Conservation (phyloP, 64 coral and sea anemone genomes). For the Anthopleura sola region DNA sequence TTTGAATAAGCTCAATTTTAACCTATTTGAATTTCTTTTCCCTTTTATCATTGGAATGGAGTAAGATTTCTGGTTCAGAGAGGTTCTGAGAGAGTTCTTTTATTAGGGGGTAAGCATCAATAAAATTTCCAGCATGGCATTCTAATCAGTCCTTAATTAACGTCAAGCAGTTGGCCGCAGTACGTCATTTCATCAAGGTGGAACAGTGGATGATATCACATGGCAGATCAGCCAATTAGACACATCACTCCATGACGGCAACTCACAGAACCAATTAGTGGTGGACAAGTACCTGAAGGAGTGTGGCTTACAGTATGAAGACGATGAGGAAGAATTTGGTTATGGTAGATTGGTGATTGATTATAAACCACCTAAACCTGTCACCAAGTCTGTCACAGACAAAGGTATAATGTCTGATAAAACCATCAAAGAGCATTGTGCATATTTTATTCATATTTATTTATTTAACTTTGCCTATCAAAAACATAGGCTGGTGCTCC, state of each 20-base stretch:
- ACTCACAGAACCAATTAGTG: conserved; percentile 72
- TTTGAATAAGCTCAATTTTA: no score
- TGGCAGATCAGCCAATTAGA: conserved; percentile 70
- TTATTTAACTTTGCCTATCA: no score
- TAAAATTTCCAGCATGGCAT: no score
- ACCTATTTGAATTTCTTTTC: no score
- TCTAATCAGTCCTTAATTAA: conserved; percentile 22
- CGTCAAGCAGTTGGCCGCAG: conserved; percentile 17
- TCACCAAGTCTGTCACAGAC: conserved; percentile 41
- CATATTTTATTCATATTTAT: no score
- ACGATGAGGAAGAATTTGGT: conserved; percentile 82
- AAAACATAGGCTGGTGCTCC: no score
- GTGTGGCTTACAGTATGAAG: conserved; percentile 56
- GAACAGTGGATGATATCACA: conserved; percentile 74
- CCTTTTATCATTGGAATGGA: no score
- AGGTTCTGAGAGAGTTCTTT: no score
- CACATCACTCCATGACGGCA: conserved; percentile 37
- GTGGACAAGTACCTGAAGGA: conserved; percentile 91
- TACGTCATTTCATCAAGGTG: conserved; percentile 72
- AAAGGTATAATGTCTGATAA: conserved; percentile 34
- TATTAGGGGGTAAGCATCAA: no score
- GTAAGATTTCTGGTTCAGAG: no score
- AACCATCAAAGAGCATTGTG: no score
- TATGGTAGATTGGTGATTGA: conserved; percentile 80
- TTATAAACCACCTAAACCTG: conserved; percentile 70